Evolutionary conservation across 2,113 vertebrate genomes (phyloP).

Genomic region (Malaclemys terrapin): DNA sequence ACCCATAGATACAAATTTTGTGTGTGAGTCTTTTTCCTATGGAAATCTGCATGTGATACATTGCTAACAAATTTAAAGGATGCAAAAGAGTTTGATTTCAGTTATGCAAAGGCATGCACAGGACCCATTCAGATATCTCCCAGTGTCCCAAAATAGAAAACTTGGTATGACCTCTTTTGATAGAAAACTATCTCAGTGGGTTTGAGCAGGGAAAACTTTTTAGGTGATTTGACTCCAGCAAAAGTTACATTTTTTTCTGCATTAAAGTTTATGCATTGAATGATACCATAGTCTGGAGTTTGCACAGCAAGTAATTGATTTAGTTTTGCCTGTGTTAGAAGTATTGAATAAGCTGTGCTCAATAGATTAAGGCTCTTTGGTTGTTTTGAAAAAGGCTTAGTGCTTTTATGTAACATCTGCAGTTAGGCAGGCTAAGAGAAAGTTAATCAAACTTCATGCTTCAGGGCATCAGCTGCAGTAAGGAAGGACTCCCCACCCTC

Average conservation of each 20-base stretch:
- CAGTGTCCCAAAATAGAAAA: slow-evolving; percentile 3
- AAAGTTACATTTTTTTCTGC: slow-evolving; percentile 58
- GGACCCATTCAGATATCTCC: slow-evolving; percentile 2
- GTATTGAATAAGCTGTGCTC: slow-evolving; percentile 71
- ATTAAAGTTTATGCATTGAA: slow-evolving; percentile 63
- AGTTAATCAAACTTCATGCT: slow-evolving; percentile 72
- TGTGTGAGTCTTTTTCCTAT: neutral
- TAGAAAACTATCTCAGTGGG: slow-evolving; percentile 42
- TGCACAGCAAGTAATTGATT: slow-evolving; percentile 67
- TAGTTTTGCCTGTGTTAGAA: slow-evolving; percentile 67
- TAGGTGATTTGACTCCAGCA: slow-evolving; percentile 45
- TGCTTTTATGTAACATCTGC: slow-evolving; percentile 68
- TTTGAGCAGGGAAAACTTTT: slow-evolving; percentile 44
- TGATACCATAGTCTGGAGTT: slow-evolving; percentile 73
- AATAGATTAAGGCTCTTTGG: slow-evolving; percentile 67
- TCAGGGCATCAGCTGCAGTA: slow-evolving; percentile 60
- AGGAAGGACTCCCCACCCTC: slow-evolving; percentile 53
- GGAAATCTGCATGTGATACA: neutral
- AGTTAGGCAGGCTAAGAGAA: slow-evolving; percentile 67
- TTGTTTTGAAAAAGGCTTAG: slow-evolving; percentile 68
- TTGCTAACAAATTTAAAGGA: neutral
- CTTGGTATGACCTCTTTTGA: slow-evolving; percentile 17
- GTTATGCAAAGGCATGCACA: neutral
- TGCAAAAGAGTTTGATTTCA: slow-evolving; percentile 38
- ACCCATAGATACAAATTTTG: neutral